A percentile compares a stretch with the other conserved stretches of the same genome.
Conservation (phyloP, 2,888 invertebrate species). For the Monopis laevigella region DNA sequence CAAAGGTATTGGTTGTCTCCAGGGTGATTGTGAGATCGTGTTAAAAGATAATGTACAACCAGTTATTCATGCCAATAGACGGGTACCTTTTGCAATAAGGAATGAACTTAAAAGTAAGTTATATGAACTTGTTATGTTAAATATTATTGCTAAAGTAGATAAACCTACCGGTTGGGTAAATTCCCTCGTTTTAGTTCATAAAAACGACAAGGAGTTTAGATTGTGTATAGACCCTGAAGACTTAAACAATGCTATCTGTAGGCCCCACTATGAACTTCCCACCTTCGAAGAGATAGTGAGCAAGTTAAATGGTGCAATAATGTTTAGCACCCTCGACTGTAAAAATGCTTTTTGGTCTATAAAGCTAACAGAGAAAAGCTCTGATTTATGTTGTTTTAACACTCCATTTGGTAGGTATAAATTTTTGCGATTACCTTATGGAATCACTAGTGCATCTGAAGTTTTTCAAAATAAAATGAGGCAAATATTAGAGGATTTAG, state of each 20-base stretch:
- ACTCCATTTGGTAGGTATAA: slow-evolving; percentile 26
- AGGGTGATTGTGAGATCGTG: not conserved
- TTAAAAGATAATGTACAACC: not conserved
- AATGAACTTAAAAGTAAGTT: not conserved
- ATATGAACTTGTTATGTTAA: not conserved
- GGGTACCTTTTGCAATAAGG: not conserved
- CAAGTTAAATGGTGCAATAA: slow-evolving; percentile 22
- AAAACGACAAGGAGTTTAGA: slow-evolving; percentile 19
- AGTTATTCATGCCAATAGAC: not conserved
- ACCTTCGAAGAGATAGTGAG: slow-evolving; percentile 24
- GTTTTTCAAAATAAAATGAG: slow-evolving; percentile 22
- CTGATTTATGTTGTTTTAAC: slow-evolving; percentile 24
- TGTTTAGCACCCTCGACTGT: slow-evolving; percentile 24
- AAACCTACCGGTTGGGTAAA: slow-evolving; percentile 13
- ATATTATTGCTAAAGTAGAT: not conserved
- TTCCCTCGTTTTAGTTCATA: slow-evolving; percentile 21
- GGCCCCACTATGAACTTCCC: slow-evolving; percentile 23
- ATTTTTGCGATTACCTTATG: slow-evolving; percentile 25
- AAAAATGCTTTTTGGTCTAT: slow-evolving; percentile 24
- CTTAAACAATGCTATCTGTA: slow-evolving; percentile 23
- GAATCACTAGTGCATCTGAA: slow-evolving; percentile 24
- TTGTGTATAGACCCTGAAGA: slow-evolving; percentile 28
- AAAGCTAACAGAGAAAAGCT: slow-evolving; percentile 21
- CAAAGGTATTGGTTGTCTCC: not conserved
- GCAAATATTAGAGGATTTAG: slow-evolving; percentile 14